Base-by-base conservation (phyloP, 2,888 invertebrate species). In the Macrophya annulata region DNA sequence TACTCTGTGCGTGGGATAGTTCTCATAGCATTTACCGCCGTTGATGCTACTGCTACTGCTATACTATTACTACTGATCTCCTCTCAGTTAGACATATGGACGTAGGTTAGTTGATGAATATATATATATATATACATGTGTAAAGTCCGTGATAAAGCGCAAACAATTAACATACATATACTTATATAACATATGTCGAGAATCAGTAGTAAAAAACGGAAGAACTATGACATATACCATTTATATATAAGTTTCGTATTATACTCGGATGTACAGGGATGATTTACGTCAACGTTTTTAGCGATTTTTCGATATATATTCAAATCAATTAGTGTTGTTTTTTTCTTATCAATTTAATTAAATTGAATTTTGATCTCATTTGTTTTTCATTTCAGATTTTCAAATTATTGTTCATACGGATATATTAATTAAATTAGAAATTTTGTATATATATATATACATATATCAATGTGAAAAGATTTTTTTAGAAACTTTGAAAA, bases 1-100 rank as follows among this genome's bases (percentile, higher is more conserved):
- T 65, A 83, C 81, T 51, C 40, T 86, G 86, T 88, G 90, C 93
- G 93, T 93, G 93, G 92, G 93, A 93, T 92, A 92, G 91, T 93
- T 93, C 93, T 90, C 93, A 93, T 91, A 90, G 89, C 88, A 88
- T 15, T 92, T 90, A 91, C 92, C 89, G 91, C 88, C 87, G 84
- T 85, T 86, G 86, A 86, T 84, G 79, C 82, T 77, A 88, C 82
- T 88, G 62, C 25, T 62, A 4, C 25, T n/a, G 0, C 10, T 12
- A 15, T 68, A 68, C 25, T 37, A 1, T 2, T 12, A 37, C 31
- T 8, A 12, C 6, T 68, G 25, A 12, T 68, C 21, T 62, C 9
- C 1, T 25, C 15, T 68, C 15, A 12, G 37, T 25, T 68, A 62
- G 10, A 15, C 25, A 21, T 62, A 4, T 31, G 31, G 4, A 62